Evolutionary conservation across 2,113 vertebrate species (phyloP).

Genomic region (Notothenia coriiceps): DNA sequence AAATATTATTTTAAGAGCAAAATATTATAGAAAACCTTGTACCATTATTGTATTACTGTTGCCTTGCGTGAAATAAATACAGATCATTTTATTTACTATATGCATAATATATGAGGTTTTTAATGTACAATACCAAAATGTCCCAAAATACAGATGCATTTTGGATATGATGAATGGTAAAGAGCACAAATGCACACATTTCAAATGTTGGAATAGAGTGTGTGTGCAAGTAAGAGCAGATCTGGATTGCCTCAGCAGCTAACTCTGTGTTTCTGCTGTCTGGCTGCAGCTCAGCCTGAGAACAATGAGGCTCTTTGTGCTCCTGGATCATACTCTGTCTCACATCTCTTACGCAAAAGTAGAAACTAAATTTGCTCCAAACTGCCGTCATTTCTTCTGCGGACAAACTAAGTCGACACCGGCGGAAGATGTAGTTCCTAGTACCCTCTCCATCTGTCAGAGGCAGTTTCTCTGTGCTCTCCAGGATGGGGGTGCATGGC

Average conservation of each 20-base stretch:
- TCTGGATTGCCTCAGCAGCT: neutral
- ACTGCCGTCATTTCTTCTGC: neutral
- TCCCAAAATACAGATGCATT: neutral
- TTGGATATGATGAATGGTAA: neutral
- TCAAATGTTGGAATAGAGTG: neutral
- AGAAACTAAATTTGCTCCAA: constrained; percentile 3
- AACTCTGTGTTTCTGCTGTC: neutral
- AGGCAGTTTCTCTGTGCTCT: neutral
- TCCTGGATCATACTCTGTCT: neutral
- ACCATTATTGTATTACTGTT: too few species aligned
- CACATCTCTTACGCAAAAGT: neutral
- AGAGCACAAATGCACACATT: neutral
- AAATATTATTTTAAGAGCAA: too few species aligned
- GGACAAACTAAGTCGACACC: neutral
- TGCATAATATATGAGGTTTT: too few species aligned
- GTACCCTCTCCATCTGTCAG: neutral
- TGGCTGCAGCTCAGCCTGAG: neutral
- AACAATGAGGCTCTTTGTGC: constrained; percentile 1
- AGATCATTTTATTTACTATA: neutral
- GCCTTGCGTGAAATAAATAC: neutral
- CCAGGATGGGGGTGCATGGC: neutral
- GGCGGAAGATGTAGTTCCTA: neutral
- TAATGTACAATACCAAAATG: too few species aligned
- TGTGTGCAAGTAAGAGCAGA: neutral
- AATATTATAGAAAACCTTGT: too few species aligned